Evolutionary conservation across 2,888 invertebrate species (phyloP).

Genomic region (Sminthurinus aureus): DNA sequence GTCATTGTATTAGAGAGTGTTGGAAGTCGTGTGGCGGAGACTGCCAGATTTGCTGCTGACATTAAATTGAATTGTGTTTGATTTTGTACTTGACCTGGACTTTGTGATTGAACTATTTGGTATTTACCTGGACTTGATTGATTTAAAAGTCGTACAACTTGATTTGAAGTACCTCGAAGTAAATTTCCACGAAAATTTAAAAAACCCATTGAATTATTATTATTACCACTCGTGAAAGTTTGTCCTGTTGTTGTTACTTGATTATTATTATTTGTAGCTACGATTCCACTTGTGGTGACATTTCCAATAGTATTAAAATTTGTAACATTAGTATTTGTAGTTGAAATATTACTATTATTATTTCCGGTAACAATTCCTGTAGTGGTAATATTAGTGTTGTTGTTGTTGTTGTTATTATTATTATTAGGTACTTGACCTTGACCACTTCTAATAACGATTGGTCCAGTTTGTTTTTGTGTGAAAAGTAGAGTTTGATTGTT

Average conservation of each 20-base stretch:
- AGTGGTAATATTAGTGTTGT: constrained; percentile 32
- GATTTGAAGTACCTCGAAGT: constrained; percentile 38
- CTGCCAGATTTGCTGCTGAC: constrained; percentile 44
- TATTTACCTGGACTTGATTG: constrained; percentile 48
- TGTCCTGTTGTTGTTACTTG: not conserved
- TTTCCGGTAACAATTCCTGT: constrained; percentile 23
- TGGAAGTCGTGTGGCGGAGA: constrained; percentile 54
- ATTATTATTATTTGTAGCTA: constrained; percentile 21
- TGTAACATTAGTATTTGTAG: not conserved
- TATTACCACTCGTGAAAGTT: not conserved
- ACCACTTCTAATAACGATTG: constrained; percentile 52
- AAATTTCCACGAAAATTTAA: constrained; percentile 33
- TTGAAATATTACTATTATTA: not conserved
- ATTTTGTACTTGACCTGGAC: constrained; percentile 19
- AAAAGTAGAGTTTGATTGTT: not conserved
- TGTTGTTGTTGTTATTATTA: not conserved
- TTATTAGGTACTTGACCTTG: constrained; percentile 18
- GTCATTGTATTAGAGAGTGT: constrained; percentile 46
- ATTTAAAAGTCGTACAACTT: constrained; percentile 49
- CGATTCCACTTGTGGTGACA: constrained; percentile 27
- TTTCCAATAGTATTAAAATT: constrained; percentile 21
- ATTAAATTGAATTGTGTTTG: constrained; percentile 14
- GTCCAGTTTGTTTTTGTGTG: constrained; percentile 47
- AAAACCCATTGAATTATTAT: constrained; percentile 3
- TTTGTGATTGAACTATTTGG: constrained; percentile 49